A percentile compares a stretch with the other conserved stretches of the same genome.
Conservation (phyloP, 2,797 vertebrate species). For the Octomys mimax region DNA sequence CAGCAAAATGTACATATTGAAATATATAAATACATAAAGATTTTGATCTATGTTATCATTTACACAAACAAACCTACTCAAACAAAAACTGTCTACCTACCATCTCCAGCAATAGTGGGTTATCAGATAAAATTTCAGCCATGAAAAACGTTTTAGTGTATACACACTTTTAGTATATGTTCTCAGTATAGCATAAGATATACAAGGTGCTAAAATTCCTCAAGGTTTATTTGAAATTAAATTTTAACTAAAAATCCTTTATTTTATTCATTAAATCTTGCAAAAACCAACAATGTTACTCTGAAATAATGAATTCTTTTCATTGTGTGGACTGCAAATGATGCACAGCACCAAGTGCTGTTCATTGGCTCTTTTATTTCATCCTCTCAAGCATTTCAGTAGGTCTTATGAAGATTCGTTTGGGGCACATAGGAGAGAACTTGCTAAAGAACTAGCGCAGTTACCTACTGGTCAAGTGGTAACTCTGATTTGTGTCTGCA, state of each 20-base stretch:
- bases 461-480: neutral
- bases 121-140: conserved; percentile 36
- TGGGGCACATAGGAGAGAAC: neutral
- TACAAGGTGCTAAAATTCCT: neutral
- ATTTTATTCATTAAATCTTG: conserved; percentile 5
- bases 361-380: conserved; percentile 6
- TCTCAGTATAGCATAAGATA: neutral
- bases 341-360: neutral
- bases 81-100: neutral
- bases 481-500: neutral
- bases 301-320: neutral
- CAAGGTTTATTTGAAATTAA: conserved; percentile 55
- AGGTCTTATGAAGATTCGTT: neutral
- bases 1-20: neutral
- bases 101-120: neutral
- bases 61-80: neutral
- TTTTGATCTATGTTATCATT: neutral
- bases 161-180: neutral
- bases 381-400: neutral
- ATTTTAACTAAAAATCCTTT: neutral
- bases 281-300: neutral
- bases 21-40: conserved; percentile 6
- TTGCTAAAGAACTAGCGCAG: neutral
- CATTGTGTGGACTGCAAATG: neutral
- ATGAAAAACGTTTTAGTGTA: neutral